Base-by-base conservation (phyloP, 2,113 vertebrate species). In the Mesitornis unicolor region DNA sequence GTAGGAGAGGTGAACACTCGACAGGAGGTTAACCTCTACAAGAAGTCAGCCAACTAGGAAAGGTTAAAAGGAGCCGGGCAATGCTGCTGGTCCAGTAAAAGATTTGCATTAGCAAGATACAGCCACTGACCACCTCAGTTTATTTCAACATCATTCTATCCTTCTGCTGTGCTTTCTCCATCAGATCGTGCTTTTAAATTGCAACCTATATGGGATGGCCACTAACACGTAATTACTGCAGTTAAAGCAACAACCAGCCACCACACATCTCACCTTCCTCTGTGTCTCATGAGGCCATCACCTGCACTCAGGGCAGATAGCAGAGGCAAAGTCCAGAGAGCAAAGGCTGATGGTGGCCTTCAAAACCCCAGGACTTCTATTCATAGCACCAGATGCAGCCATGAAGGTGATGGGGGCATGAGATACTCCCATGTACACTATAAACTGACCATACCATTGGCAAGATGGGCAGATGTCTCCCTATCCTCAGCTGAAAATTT, bases 311-410 rank as follows among this genome's bases (percentile, higher is more conserved):
- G n/a, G 31, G 18, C 36, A 64, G 25, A 22, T 17, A 50, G 33
- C 57, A 13, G 43, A 63, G 48, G 31, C 25, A 59, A 85, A 81
- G 59, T 11, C 21, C 38, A 33, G 31, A n/a, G 56, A 51, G 22
- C 4, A 76, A 76, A 65, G 38, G 26, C 13, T n/a, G n/a, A 36
- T 16, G 7, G 2, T 53, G 43, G 18, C 38, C 43, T 35, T 60
- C n/a, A 60, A 60, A 75, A 42, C 7, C 4, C 8, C 11, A 60
- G 45, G 19, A 42, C 43, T n/a, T 33, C 40, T 87, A 29, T 25
- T 38, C 35, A 48, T 9, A 29, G 10, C 50, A 40, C 3, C 6
- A 35, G 43, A 45, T 0, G 0, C 29, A 40, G 43, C n/a, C n/a
- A 3, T 25, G 16, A 56, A n/a, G 11, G 35, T 18, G 35, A 43